These are phyloP conservation scores for Xiphydria camelus DNA, from an alignment of 2,888 invertebrate species.

Conservation along the genomic window DNA sequence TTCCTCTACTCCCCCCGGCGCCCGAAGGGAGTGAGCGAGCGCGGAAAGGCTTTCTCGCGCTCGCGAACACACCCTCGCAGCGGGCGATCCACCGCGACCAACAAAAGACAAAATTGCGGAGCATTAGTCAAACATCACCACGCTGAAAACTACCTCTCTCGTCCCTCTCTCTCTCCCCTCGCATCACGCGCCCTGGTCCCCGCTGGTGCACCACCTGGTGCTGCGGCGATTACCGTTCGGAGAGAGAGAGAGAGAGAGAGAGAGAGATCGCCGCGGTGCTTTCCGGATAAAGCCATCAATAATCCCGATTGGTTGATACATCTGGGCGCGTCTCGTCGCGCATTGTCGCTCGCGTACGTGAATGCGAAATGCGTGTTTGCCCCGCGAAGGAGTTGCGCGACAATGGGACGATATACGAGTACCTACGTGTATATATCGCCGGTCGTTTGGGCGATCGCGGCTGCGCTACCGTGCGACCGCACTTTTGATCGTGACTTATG, in stretches of 20 bases:
- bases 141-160: conserved; percentile 32
- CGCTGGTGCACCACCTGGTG: conserved; percentile 36
- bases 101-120: conserved; percentile 40
- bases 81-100: conserved; percentile 20
- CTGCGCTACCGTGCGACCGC: too few relatives aligned
- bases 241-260: too few relatives aligned
- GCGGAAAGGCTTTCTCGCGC: too few relatives aligned
- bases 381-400: conserved; percentile 18
- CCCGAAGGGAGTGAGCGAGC: too few relatives aligned
- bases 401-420: conserved; percentile 15
- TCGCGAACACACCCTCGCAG: too few relatives aligned
- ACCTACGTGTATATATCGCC: too few relatives aligned
- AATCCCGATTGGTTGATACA: conserved; percentile 31
- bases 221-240: too few relatives aligned
- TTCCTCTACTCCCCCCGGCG: too few relatives aligned
- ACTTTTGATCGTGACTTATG: too few relatives aligned
- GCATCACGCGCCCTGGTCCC: too few relatives aligned
- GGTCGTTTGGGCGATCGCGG: too few relatives aligned
- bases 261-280: too few relatives aligned
- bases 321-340: conserved; percentile 24
- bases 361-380: conserved; percentile 2
- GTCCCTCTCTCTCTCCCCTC: neutral
- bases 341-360: conserved; percentile 17
- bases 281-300: conserved; percentile 44
- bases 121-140: conserved; percentile 47